Evolutionary conservation across 37 sponge, comb jelly and placozoan species (phyloP), one percentile per base, ranked within the genome.

Genomic region (Agelas oroides): DNA sequence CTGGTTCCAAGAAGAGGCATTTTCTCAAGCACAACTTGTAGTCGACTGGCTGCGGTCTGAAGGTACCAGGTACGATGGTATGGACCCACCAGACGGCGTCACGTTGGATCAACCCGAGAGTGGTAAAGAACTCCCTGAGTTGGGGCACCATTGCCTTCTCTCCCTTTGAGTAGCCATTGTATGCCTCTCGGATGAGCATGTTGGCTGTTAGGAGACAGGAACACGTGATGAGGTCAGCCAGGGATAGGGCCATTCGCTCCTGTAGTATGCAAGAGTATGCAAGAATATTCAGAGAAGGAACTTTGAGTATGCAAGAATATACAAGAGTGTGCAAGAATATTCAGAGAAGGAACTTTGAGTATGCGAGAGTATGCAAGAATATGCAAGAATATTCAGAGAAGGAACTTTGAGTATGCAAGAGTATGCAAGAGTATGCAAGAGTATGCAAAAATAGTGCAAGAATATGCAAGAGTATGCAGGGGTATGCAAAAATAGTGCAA

Each of bases 1-100:
- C 65, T 36, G 88, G 60, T 38, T 97, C 95, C 76, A 94, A 59
- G 59, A 97, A 97, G 36, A 97, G 80, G 1, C 92, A 85, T 63
- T 95, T 95, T 16, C 84, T 74, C 21, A 97, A 74, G 67, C 92
- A 91, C 13, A 74, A 23, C 72, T 84, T 95, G 66, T 95, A 95
- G 57, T 82, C 88, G 27, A 61, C 72, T 16, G 91, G 88, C 40
- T 87, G 89, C 16, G 92, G 85, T 8, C 88, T 61, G 38, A 73
- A 86, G 61, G 85, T 63, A n/a, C 54, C 78, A 13, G 87, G 90
- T 0, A 95, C 83, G 15, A 92, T 36, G 20, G 87, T 78, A 33
- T 92, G 91, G 1, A 86, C 60, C 96, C 96, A 95, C 90, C 87
- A 93, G 20, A 95, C 85, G 19, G 84, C 88, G 68, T 95, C 93